These are phyloP conservation scores for Stylophora pistillata DNA, from an alignment of 64 coral and sea anemone genomes.

Conservation along the genomic window DNA sequence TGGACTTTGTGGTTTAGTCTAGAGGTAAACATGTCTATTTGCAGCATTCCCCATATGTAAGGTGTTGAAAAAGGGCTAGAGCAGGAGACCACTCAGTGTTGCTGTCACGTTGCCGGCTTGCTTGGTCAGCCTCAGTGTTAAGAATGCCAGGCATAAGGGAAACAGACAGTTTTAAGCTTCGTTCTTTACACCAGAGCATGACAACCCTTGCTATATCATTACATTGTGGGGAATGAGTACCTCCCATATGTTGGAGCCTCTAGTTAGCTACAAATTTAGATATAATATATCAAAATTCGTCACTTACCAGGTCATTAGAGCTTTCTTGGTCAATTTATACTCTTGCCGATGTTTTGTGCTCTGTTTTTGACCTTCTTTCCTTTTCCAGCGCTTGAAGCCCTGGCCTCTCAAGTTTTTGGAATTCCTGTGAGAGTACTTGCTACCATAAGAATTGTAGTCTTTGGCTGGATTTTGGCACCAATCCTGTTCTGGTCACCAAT, in stretches of 20 bases:
- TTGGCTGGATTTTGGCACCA: too few relatives aligned
- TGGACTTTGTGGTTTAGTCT: conserved; percentile 26
- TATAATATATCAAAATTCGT: too few relatives aligned
- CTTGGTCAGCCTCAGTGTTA: conserved; percentile 62
- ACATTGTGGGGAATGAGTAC: conserved; percentile 71
- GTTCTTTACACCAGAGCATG: conserved; percentile 58
- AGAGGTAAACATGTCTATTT: conserved; percentile 56
- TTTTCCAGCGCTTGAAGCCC: too few relatives aligned
- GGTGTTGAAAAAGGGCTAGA: conserved; percentile 6
- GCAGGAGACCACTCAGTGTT: conserved; percentile 53
- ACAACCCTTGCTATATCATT: conserved; percentile 35
- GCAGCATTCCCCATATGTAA: conserved; percentile 10
- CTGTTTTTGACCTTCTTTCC: too few relatives aligned
- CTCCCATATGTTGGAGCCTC: conserved; percentile 70
- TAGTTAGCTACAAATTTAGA: too few relatives aligned
- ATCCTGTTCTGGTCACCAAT: too few relatives aligned
- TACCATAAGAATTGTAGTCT: too few relatives aligned
- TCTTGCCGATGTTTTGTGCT: too few relatives aligned
- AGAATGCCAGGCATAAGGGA: conserved; percentile 66
- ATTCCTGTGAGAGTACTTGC: too few relatives aligned
- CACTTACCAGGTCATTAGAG: too few relatives aligned
- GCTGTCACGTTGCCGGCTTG: conserved; percentile 44
- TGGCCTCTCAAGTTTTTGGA: too few relatives aligned
- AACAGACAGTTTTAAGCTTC: conserved; percentile 45
- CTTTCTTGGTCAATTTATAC: too few relatives aligned